Evolutionary conservation across 2,888 invertebrate genomes (phyloP).

Genomic region (Ophion costatus): DNA sequence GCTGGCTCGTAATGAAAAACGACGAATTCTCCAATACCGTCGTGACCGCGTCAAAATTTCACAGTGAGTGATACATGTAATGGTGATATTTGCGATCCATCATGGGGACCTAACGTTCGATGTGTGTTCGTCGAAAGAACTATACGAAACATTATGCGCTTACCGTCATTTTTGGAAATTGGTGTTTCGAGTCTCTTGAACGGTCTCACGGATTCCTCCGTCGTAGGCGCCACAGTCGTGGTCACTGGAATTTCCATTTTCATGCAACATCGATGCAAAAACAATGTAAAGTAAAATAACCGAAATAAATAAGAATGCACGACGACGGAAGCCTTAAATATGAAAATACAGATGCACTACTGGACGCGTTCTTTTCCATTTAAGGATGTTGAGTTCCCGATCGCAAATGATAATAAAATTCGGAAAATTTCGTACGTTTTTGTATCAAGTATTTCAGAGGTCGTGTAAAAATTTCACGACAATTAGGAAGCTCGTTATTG

Average conservation of each 20-base stretch:
- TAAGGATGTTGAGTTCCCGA: too few species aligned
- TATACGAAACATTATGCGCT: conserved; percentile 70
- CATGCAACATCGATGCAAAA: conserved; percentile 82
- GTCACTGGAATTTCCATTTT: conserved; percentile 79
- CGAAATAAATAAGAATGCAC: conserved; percentile 65
- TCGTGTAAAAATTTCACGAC: too few species aligned
- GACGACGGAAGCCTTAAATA: conserved; percentile 63
- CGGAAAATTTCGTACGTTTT: too few species aligned
- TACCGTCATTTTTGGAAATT: conserved; percentile 75
- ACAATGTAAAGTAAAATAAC: conserved; percentile 71
- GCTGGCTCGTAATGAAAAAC: too few species aligned
- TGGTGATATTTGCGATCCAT: not conserved
- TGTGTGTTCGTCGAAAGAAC: not conserved
- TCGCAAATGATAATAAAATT: too few species aligned
- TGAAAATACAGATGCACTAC: conserved; percentile 43
- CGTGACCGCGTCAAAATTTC: too few species aligned
- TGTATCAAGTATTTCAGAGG: too few species aligned
- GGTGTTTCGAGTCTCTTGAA: conserved; percentile 79
- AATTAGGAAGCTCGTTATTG: too few species aligned
- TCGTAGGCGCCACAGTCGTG: conserved; percentile 79
- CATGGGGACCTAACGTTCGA: not conserved
- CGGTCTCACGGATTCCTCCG: conserved; percentile 75
- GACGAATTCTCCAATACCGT: too few species aligned
- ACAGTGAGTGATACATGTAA: too few species aligned
- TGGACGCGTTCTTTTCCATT: conserved; percentile 28